A percentile compares a stretch with the other conserved stretches of the same genome.
Evolutionary conservation across 2,888 invertebrate genomes (phyloP).

Genomic region (Plagodis pulveraria): DNA sequence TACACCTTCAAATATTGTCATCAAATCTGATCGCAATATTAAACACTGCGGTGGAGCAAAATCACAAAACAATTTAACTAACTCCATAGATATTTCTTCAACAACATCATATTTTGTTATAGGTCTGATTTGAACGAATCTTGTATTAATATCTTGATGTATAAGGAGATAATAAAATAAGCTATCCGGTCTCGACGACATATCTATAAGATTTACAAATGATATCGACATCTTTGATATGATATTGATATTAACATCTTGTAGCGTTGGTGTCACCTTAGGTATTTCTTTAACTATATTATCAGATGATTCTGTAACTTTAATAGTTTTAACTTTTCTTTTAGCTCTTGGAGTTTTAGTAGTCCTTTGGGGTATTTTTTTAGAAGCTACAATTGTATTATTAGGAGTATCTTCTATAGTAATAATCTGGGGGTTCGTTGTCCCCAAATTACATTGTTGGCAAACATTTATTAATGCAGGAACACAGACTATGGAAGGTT

Average conservation of each 20-base stretch:
- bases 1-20: background rate
- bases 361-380: too few relatives aligned
- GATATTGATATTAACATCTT: too few relatives aligned
- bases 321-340: too few relatives aligned
- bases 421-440: background rate
- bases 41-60: background rate
- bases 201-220: slow-evolving; percentile 6
- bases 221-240: background rate
- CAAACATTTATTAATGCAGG: background rate
- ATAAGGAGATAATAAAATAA: background rate
- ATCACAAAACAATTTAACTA: slow-evolving; percentile 14
- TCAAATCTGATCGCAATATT: background rate
- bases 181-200: background rate
- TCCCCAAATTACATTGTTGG: background rate
- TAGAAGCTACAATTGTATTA: too few relatives aligned
- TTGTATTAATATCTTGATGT: slow-evolving; percentile 5
- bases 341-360: too few relatives aligned
- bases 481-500: background rate
- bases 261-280: too few relatives aligned
- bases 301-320: too few relatives aligned
- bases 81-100: slow-evolving; percentile 11
- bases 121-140: slow-evolving; percentile 11
- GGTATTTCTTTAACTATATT: too few relatives aligned
- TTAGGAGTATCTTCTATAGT: background rate
- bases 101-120: background rate